Percentiles rank a stretch among this genome's conserved stretches.
These are phyloP conservation scores for Sebastes diploproa DNA, from an alignment of 2,797 vertebrate species.

Conservation along the genomic window DNA sequence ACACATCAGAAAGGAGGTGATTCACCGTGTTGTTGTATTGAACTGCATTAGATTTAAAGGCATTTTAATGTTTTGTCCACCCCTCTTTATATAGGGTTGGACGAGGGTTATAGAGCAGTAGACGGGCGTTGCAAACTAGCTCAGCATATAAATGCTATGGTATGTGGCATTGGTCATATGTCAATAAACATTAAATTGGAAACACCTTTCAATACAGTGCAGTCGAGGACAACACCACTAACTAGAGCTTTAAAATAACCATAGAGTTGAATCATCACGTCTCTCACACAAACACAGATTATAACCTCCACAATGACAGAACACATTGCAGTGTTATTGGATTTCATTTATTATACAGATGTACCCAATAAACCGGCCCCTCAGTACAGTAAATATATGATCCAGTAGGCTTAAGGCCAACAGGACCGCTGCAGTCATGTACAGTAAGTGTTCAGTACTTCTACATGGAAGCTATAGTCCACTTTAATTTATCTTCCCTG, in stretches of 20 bases:
- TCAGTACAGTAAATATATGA: not conserved
- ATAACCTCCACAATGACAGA: not conserved
- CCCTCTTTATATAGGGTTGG: constrained; percentile 2
- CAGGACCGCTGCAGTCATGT: not conserved
- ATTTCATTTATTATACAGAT: not conserved
- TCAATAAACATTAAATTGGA: constrained; percentile 38
- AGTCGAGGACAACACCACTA: constrained; percentile 11
- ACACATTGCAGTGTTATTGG: not conserved
- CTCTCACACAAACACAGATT: not conserved
- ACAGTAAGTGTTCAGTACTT: not conserved
- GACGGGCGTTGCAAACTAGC: constrained; percentile 50
- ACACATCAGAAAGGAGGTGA: not conserved
- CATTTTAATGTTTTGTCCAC: constrained; percentile 8
- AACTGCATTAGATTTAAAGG: constrained; percentile 3
- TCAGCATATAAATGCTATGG: constrained; percentile 37
- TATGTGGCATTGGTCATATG: constrained; percentile 45
- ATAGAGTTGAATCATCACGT: constrained; percentile 15
- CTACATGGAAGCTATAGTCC: not conserved
- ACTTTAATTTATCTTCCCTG: not conserved
- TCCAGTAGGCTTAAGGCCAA: not conserved
- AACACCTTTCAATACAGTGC: constrained; percentile 23
- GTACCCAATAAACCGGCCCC: not conserved
- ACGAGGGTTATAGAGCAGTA: constrained; percentile 6
- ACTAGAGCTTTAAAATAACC: constrained; percentile 36
- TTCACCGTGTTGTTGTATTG: not conserved